These are phyloP conservation scores for Gymnothorax reevesii DNA, from an alignment of 2,797 vertebrate species.

Conservation along the genomic window DNA sequence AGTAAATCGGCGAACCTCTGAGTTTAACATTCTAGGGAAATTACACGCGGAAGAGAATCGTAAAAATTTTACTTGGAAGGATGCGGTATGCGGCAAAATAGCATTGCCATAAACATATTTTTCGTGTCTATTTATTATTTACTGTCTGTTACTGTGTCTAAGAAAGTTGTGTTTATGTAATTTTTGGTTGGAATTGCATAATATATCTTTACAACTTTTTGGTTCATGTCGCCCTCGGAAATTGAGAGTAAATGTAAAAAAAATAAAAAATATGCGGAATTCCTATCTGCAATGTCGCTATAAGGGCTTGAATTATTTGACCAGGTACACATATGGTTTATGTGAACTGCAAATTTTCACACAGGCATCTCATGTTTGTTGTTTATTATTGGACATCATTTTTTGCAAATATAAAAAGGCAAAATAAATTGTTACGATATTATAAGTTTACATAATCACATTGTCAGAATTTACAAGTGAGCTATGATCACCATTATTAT, in stretches of 20 bases:
- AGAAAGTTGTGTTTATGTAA: background rate
- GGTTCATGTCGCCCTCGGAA: background rate
- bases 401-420: background rate
- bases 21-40: background rate
- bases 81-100: background rate
- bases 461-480: too few species aligned
- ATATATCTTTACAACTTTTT: background rate
- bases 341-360: background rate
- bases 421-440: too few species aligned
- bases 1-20: background rate
- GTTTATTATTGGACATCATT: background rate
- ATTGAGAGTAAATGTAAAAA: too few species aligned
- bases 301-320: background rate
- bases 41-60: background rate
- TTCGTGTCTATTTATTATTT: background rate
- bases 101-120: background rate
- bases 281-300: background rate
- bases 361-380: background rate
- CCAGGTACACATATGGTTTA: background rate
- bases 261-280: background rate
- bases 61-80: background rate
- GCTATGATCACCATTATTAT: too few species aligned
- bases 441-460: too few species aligned
- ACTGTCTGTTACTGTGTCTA: background rate
- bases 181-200: background rate